A percentile compares a stretch with the other conserved stretches of the same genome.
These are phyloP conservation scores for Eristalinus aeneus DNA, from an alignment of 2,888 invertebrate genomes.

Conservation along the genomic window DNA sequence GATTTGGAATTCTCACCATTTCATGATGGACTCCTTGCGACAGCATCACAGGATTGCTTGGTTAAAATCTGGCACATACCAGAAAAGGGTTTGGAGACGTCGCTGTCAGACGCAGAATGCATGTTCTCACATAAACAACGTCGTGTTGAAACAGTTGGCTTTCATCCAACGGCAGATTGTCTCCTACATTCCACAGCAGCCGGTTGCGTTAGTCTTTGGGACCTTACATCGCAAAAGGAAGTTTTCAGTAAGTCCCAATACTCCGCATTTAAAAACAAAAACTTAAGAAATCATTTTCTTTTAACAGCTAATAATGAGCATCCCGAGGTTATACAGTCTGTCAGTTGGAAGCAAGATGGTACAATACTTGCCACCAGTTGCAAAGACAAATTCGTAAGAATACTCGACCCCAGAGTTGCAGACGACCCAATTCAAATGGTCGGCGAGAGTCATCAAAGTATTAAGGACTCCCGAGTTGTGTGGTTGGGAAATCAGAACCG, in stretches of 20 bases:
- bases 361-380: constrained; percentile 89
- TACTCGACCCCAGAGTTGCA: constrained; percentile 90
- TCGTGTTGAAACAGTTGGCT: constrained; percentile 93
- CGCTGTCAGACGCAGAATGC: constrained; percentile 89
- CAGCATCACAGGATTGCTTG: constrained; percentile 93
- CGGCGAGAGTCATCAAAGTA: constrained; percentile 92
- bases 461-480: constrained; percentile 94
- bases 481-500: constrained; percentile 94
- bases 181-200: constrained; percentile 93
- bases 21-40: constrained; percentile 94
- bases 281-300: constrained; percentile 6
- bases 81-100: constrained; percentile 88
- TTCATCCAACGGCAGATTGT: constrained; percentile 95
- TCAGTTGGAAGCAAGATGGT: constrained; percentile 95
- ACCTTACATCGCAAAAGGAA: constrained; percentile 91
- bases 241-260: constrained; percentile 84
- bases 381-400: constrained; percentile 94
- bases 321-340: constrained; percentile 92
- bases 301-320: constrained; percentile 86
- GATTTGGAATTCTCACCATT: constrained; percentile 98
- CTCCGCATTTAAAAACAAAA: not conserved
- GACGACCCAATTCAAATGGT: constrained; percentile 83
- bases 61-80: constrained; percentile 96
- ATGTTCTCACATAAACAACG: constrained; percentile 91
- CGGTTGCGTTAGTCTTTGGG: constrained; percentile 91